These are phyloP conservation scores for Zhengitettix transpicula DNA, from an alignment of 2,888 invertebrate genomes.

Conservation along the genomic window DNA sequence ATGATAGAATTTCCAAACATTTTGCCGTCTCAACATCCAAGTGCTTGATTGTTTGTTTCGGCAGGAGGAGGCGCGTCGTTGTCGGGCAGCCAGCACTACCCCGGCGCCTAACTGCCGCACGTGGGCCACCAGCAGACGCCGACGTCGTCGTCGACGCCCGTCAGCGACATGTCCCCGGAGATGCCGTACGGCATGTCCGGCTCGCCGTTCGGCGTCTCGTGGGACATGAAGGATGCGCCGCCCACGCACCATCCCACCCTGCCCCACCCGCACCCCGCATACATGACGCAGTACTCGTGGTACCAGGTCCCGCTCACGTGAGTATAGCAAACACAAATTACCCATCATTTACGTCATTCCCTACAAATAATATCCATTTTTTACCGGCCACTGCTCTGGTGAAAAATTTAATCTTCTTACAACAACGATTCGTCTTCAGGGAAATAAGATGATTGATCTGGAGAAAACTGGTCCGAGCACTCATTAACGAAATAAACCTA, in stretches of 20 bases:
- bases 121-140: conserved; percentile 28
- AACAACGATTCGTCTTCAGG: too few relatives aligned
- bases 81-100: conserved; percentile 27
- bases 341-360: too few relatives aligned
- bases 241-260: conserved; percentile 38
- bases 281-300: conserved; percentile 84
- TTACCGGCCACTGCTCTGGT: too few relatives aligned
- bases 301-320: conserved; percentile 80
- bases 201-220: conserved; percentile 18
- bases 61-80: conserved; percentile 26
- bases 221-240: conserved; percentile 38
- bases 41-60: too few relatives aligned
- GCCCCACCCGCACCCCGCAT: conserved; percentile 37
- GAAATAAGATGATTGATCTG: too few relatives aligned
- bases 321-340: too few relatives aligned
- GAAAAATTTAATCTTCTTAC: too few relatives aligned
- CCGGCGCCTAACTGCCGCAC: conserved; percentile 32
- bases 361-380: too few relatives aligned
- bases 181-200: conserved; percentile 21
- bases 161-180: conserved; percentile 44
- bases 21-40: too few relatives aligned
- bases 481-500: too few relatives aligned
- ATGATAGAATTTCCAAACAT: too few relatives aligned
- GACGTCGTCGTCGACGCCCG: conserved; percentile 49
- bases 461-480: too few relatives aligned